Percentiles rank a stretch among this genome's conserved stretches.
Evolutionary conservation across 2,888 invertebrate genomes (phyloP).

Genomic region (Lobophora halterata): DNA sequence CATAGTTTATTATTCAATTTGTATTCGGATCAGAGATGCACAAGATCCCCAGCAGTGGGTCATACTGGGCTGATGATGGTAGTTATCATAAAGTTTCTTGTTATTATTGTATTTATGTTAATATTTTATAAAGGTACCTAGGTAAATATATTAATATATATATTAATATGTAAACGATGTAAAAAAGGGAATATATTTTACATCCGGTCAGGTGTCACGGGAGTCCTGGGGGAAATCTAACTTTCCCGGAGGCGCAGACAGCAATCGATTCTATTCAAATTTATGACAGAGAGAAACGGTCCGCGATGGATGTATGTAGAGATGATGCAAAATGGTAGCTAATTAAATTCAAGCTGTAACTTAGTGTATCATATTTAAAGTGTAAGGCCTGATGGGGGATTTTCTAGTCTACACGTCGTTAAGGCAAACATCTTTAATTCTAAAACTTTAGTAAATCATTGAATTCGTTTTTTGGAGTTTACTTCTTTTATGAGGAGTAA

Average conservation of each 20-base stretch:
- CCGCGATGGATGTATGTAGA: constrained; percentile 46
- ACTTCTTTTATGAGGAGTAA: no score
- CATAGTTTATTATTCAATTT: no score
- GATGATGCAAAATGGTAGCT: constrained; percentile 34
- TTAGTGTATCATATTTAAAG: no score
- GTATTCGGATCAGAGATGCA: no score
- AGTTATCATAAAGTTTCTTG: no score
- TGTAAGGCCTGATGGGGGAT: no score
- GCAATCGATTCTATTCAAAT: constrained; percentile 81
- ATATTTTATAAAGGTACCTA: neutral
- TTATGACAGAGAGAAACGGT: constrained; percentile 77
- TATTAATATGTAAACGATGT: constrained; percentile 37
- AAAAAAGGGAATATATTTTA: constrained; percentile 77
- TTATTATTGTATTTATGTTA: neutral
- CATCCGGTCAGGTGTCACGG: constrained; percentile 79
- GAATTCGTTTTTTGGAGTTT: no score
- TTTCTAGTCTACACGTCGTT: no score
- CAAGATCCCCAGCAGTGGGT: no score
- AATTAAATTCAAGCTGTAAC: neutral
- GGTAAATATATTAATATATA: constrained; percentile 45
- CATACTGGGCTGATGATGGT: no score
- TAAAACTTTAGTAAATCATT: no score
- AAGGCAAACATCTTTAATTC: no score
- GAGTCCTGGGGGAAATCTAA: constrained; percentile 78
- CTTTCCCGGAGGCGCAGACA: constrained; percentile 79